These are phyloP conservation scores for Rhopalosiphum padi DNA, from an alignment of 1,140 invertebrate species.

Conservation along the genomic window DNA sequence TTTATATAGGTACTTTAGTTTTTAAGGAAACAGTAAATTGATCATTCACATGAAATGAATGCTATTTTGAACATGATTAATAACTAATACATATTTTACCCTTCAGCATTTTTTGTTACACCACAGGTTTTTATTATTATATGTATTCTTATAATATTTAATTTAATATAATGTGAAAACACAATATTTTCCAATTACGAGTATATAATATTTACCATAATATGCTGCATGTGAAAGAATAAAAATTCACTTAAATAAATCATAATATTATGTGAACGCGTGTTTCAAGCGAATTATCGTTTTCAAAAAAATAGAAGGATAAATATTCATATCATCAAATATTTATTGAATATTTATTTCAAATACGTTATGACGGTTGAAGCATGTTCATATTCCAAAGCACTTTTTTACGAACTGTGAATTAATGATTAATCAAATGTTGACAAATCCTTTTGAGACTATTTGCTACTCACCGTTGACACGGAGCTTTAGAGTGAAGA, in stretches of 20 bases:
- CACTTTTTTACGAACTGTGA: slow-evolving; percentile 18
- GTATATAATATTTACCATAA: neutral
- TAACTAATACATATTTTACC: neutral
- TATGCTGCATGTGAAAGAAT: neutral
- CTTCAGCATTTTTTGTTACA: neutral
- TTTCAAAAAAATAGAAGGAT: neutral
- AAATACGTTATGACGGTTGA: neutral
- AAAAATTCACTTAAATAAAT: neutral
- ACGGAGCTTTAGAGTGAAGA: slow-evolving; percentile 38
- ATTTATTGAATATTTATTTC: neutral
- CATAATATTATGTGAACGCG: neutral
- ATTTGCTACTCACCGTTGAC: slow-evolving; percentile 34
- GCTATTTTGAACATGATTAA: neutral
- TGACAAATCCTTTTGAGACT: slow-evolving; percentile 50
- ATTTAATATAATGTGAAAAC: neutral
- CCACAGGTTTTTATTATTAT: neutral
- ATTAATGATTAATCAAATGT: slow-evolving; percentile 51
- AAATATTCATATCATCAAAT: neutral
- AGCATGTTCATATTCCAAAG: neutral
- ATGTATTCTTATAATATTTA: neutral
- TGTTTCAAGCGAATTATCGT: neutral
- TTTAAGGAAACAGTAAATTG: neutral
- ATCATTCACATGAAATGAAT: neutral
- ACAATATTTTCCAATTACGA: neutral
- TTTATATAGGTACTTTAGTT: too few relatives aligned